Base-by-base conservation (phyloP, 2,797 vertebrate species). In the Acrossocheilus fasciatus region DNA sequence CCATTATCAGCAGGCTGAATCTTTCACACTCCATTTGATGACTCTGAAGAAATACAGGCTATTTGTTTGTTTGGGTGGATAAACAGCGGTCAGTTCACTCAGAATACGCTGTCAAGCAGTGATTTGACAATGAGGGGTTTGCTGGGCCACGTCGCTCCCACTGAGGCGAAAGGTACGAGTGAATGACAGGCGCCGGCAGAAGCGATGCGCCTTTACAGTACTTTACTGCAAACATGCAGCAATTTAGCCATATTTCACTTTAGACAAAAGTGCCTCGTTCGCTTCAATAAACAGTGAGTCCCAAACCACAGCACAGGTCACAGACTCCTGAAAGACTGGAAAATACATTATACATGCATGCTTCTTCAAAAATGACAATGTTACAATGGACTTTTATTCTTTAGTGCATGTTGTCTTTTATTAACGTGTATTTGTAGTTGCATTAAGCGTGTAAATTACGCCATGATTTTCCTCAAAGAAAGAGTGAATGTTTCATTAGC, bases 101-200 rank as follows among this genome's bases (percentile, higher is more conserved):
- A 83, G 89, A 89, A 85, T 81, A 50, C 50, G 82, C 92, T 95
- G 93, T 95, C 93, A 93, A 86, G 83, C 79, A 88, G 90, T 94
- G 93, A 94, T 91, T 89, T 89, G 92, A 94, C 93, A 94, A 94
- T 94, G 89, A 94, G 91, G 90, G 92, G 94, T 92, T 93, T 93
- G 90, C 87, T 81, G 90, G 88, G 90, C 89, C 89, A 84, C 91
- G 90, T 91, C 90, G 88, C 93, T 91, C 85, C 89, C 79, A 59
- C 90, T 81, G 68, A 52, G 62, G 85, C 88, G 87, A 89, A 79
- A 69, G 85, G 86, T 74, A 41, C 57, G 85, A 86, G 82, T 87
- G 92, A 94, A 89, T 94, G 94, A 95, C 93, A 92, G 90, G 90
- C 82, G 92, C 91, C 91, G 89, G 91, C 92, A 87, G 77, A 92